Base-by-base conservation (phyloP, 2,797 vertebrate genomes). In the Melanotaenia trifasciata region DNA sequence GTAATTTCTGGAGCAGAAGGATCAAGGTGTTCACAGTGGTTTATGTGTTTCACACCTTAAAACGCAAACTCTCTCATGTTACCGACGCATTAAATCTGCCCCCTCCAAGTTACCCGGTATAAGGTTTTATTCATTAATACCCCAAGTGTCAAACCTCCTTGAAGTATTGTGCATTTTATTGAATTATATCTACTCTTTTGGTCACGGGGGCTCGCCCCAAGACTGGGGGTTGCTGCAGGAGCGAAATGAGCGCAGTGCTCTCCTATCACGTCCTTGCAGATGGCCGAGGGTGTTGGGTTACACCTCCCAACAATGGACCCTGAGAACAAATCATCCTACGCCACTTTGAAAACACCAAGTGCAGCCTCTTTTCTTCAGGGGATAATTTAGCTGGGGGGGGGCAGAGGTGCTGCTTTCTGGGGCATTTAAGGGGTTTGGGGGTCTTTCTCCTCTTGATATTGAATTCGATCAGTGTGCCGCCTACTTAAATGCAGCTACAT, bases 211-310 rank as follows among this genome's bases (percentile, higher is more conserved):
- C 64, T 68, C 0, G 58, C 51, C 83, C 76, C 73, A 47, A 67
- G 84, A 79, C 64, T 18, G 62, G 40, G 71, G 72, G 20, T 61
- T 68, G 74, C 66, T 73, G 81, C 67, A 63, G 78, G 86, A 84
- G 68, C 79, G 69, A 90, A 93, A 89, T 81, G 74, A 92, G 87
- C 79, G 78, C 80, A 67, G 78, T 78, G 72, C 67, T 86, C 89
- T 86, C 76, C 90, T 85, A 92, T 95, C 94, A 94, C 93, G 81
- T 92, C 90, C 87, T 58, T 61, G 79, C 93, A 94, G 93, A 93
- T 94, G 94, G 79, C 81, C 59, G 61, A 67, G 26, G 70, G 94
- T 88, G 85, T 95, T 85, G 80, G 85, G 80, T 95, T 95, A 91
- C 94, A 33, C 24, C 60, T 75, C 83, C 64, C 62, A 78, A 93